Percentiles rank a stretch among this genome's conserved stretches.
phyloP scores from a whole-genome alignment of 92 coral and sea anemone species.

The Zoanthus solanderi region DNA sequence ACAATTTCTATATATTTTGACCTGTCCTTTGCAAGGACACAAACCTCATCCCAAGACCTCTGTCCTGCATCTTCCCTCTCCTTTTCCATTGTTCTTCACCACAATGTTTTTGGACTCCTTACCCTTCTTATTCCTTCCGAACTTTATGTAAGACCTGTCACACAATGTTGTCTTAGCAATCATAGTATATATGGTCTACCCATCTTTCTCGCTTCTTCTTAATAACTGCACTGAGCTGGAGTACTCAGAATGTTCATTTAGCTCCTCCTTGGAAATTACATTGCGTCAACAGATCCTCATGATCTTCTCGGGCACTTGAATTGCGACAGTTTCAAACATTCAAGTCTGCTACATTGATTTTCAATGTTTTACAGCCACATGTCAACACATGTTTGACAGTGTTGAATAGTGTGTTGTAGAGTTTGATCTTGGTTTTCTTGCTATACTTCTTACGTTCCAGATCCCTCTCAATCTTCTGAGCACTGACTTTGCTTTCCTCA shows the following conservation, averaged over 20 bases:
- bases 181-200: too few relatives aligned
- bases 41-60: constrained; percentile 1
- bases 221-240: background rate
- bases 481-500: background rate
- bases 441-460: background rate
- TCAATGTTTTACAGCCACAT: background rate
- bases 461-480: background rate
- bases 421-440: too few relatives aligned
- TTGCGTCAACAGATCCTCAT: background rate
- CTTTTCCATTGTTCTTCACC: too few relatives aligned
- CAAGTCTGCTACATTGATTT: background rate
- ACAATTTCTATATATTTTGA: too few relatives aligned
- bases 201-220: background rate
- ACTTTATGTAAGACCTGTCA: background rate
- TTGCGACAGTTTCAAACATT: constrained; percentile 2
- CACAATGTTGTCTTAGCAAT: too few relatives aligned
- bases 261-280: constrained; percentile 23
- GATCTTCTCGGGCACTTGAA: constrained; percentile 4
- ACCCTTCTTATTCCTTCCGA: too few relatives aligned
- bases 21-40: too few relatives aligned
- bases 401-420: background rate
- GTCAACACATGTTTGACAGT: background rate
- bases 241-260: background rate
- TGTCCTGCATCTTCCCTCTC: background rate
- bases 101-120: background rate